Base-by-base conservation (phyloP, 1,140 invertebrate genomes). In the Penaeus chinensis region DNA sequence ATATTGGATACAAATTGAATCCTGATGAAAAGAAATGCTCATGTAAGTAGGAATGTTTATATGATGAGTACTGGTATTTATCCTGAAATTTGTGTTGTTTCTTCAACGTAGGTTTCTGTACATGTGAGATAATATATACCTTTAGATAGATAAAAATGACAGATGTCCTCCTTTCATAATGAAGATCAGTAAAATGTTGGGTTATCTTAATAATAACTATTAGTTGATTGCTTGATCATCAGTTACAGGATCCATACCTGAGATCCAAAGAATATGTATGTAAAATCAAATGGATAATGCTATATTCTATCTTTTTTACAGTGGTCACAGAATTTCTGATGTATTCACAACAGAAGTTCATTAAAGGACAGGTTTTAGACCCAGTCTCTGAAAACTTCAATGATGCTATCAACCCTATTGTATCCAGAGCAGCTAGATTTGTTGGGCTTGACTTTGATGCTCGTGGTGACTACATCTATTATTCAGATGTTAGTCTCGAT, bases 381-480 rank as follows among this genome's bases (percentile, higher is more conserved):
- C 97, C 97, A 0, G 95, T 98, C 0, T 95, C 96, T 69, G 95
- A 97, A 92, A 96, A 96, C 0, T 98, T 99, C 91, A 97, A 96
- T 89, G 98, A 99, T 92, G 98, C 98, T 3, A 99, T 99, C 24
- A 88, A 89, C 60, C 94, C 94, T 16, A 93, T 94, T 2, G 97
- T 98, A 0, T 98, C 97, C 0, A 93, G 96, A 69, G 94, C 97
- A 42, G 98, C 98, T 0, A 94, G 98, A 91, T 99, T 99, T 92
- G 98, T 99, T 8, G 98, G 98, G n/a, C 92, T 99, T 27, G 99
- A 99, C 92, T 99, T 98, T 91, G 98, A 99, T 92, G 95, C 97
- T 0, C 94, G 95, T 86, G 96, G 98, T 90, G 95, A 98, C 90
- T 96, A 97, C 90, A 98, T 99, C 84, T 99, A 99, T 91, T 99